Conservation (phyloP, 2,797 vertebrate species). For the Karalla daura region DNA sequence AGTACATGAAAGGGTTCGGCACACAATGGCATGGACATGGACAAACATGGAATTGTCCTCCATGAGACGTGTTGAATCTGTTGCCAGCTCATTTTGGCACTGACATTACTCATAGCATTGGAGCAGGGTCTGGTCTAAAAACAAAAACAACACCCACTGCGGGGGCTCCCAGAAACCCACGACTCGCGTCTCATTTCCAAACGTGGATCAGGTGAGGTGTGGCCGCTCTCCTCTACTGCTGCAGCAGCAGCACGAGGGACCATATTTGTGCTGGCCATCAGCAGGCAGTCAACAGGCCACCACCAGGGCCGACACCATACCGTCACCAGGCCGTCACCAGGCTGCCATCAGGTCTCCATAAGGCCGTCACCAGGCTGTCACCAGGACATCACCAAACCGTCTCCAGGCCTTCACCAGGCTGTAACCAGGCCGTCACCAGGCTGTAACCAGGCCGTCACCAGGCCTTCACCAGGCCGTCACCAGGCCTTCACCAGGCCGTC, state of each 20-base stretch:
- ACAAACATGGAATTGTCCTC: constrained; percentile 42
- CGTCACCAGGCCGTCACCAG: too few relatives aligned
- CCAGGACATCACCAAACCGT: too few relatives aligned
- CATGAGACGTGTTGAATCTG: constrained; percentile 36
- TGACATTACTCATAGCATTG: constrained; percentile 61
- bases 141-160: constrained; percentile 43
- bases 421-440: too few relatives aligned
- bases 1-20: constrained; percentile 20
- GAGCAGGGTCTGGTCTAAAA: constrained; percentile 59
- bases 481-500: too few relatives aligned
- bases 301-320: too few relatives aligned
- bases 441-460: too few relatives aligned
- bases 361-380: too few relatives aligned
- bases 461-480: too few relatives aligned
- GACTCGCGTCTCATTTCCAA: constrained; percentile 58
- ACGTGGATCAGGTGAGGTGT: constrained; percentile 57
- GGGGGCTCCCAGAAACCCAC: constrained; percentile 55
- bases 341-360: too few relatives aligned
- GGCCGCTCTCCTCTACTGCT: too few relatives aligned
- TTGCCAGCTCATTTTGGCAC: constrained; percentile 70
- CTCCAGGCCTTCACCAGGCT: too few relatives aligned
- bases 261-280: constrained; percentile 49
- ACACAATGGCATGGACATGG: constrained; percentile 28
- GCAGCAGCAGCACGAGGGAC: constrained; percentile 35
- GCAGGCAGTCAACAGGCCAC: too few relatives aligned